A percentile compares a stretch with the other conserved stretches of the same genome.
Evolutionary conservation across 2,113 vertebrate genomes (phyloP).

Genomic region (Lepus timidus): DNA sequence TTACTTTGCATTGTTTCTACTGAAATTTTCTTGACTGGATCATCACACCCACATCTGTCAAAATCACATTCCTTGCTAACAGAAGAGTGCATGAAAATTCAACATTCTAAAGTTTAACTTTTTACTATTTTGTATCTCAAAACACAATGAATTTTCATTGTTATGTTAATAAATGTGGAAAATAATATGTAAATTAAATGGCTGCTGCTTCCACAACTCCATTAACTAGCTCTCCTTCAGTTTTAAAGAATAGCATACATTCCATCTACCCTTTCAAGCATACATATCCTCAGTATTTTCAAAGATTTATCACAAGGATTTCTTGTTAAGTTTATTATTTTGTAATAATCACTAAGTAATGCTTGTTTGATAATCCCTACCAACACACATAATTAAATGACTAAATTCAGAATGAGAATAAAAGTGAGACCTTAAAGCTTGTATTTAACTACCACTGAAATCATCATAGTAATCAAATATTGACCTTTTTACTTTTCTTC

Average conservation of each 20-base stretch:
- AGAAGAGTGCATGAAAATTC: background rate
- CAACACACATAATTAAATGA: background rate
- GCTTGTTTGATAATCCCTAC: background rate
- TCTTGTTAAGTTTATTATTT: background rate
- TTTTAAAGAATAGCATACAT: background rate
- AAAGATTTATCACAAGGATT: background rate
- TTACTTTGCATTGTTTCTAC: background rate
- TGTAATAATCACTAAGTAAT: background rate
- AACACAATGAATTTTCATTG: background rate
- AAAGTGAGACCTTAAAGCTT: background rate
- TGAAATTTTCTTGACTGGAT: background rate
- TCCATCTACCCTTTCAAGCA: background rate
- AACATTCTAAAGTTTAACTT: background rate
- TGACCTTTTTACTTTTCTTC: background rate
- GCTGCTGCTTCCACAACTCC: background rate
- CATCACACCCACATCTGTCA: background rate
- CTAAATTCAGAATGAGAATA: constrained; percentile 6
- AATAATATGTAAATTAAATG: constrained; percentile 18
- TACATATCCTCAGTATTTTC: background rate
- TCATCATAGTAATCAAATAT: background rate
- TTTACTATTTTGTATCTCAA: background rate
- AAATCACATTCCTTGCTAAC: background rate
- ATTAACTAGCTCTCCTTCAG: background rate
- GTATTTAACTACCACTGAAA: background rate
- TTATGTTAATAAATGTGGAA: background rate